Base-by-base conservation (phyloP, 1,140 invertebrate species). In the Fragariocoptes setiger region DNA sequence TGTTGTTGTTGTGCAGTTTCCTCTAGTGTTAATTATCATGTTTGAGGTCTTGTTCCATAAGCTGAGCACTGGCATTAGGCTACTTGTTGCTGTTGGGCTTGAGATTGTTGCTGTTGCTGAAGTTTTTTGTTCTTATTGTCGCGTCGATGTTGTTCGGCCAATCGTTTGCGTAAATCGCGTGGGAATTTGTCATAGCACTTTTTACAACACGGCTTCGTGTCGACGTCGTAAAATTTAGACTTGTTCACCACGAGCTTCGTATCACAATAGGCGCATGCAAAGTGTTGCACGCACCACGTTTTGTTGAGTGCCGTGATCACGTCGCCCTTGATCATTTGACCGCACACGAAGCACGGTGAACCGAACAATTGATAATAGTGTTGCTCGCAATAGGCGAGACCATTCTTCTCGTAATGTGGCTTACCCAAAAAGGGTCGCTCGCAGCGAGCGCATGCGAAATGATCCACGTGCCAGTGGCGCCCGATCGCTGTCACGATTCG, bases 381-480 rank as follows among this genome's bases (percentile, higher is more conserved):
- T 48, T 78, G 86, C 61, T 99, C 90, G 59, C 92, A 99, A 58
- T 99, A 99, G 1, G 90, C 88, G 47, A 95, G 61, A 2, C 90
- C 90, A 40, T 92, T 92, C 57, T 90, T 88, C 60, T 99, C 92
- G 59, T 95, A 99, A 60, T 99, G 90, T 2, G 88, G 72, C 62
- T 92, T 83, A 0, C 92, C 92, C 53, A 94, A 68, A 63, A 99
- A 99, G 1, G 92, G 92, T 56, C 95, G 95, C 61, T 97, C 92
- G 60, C 90, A 99, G 61, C 94, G 92, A 44, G 88, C 86, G 59
- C 90, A 99, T 0, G 95, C 90, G 63, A 99, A 97, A 64, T 97
- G 90, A 70, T 95, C 90, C 14, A 97, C 88, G 62, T 99, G 90
- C 88, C 88, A 99, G 53, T 95, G 79, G 60, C 97, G 97, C 3